phyloP scores from a whole-genome alignment of 2,797 vertebrate species.

The Yasuhikotakia modesta region DNA sequence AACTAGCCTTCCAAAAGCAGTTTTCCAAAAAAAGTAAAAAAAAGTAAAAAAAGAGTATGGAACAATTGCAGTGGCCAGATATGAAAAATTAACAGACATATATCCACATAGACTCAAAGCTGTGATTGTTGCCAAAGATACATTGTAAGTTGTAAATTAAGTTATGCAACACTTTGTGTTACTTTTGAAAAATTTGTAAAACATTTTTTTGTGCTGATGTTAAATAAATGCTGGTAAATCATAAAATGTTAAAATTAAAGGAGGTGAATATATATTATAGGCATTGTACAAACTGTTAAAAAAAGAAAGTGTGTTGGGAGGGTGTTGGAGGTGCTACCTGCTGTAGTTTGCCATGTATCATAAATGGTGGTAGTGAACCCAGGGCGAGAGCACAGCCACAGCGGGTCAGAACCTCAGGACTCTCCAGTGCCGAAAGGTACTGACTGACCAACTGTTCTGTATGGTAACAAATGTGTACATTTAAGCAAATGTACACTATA shows the following conservation, averaged over 20 bases:
- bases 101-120: too few relatives aligned
- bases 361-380: conserved; percentile 84
- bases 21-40: too few relatives aligned
- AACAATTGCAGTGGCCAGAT: too few relatives aligned
- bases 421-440: conserved; percentile 82
- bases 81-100: too few relatives aligned
- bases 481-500: background rate
- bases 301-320: background rate
- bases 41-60: too few relatives aligned
- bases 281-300: background rate
- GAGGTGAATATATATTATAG: background rate
- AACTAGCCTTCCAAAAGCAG: too few relatives aligned
- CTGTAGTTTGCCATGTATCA: conserved; percentile 82
- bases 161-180: too few relatives aligned
- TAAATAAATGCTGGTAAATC: background rate
- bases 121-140: too few relatives aligned
- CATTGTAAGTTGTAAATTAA: too few relatives aligned
- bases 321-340: conserved; percentile 75
- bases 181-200: too few relatives aligned
- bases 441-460: conserved; percentile 81
- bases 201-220: too few relatives aligned
- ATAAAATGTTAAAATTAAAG: too few relatives aligned
- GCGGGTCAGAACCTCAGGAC: conserved; percentile 82
- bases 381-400: conserved; percentile 89
- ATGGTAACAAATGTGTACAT: conserved; percentile 6